Conservation (phyloP, 2,797 vertebrate genomes). For the Enteromius thamalakanensis region DNA sequence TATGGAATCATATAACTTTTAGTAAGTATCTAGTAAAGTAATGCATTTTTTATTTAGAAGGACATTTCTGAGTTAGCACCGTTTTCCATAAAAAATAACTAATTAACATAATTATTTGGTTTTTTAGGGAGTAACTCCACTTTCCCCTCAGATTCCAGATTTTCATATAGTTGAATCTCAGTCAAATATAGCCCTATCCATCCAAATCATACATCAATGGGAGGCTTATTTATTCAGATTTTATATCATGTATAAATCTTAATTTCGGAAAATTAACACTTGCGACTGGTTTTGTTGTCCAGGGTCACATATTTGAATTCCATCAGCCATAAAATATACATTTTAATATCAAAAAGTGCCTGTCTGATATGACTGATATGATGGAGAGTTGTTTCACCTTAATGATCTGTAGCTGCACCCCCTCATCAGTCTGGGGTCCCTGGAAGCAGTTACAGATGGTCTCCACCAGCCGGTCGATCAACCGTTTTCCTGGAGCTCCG, state of each 20-base stretch:
- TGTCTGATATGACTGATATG: not conserved
- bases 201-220: no score
- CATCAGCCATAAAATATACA: not conserved
- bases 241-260: no score
- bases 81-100: no score
- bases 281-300: no score
- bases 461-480: constrained; percentile 95
- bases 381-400: constrained; percentile 80
- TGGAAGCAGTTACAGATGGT: constrained; percentile 97
- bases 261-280: no score
- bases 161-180: no score
- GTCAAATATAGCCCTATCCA: no score
- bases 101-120: no score
- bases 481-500: constrained; percentile 86
- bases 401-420: constrained; percentile 97
- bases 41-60: no score
- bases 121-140: no score
- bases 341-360: constrained; percentile 4
- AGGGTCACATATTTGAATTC: not conserved
- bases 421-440: constrained; percentile 95
- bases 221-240: no score
- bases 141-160: no score
- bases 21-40: not conserved
- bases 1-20: not conserved
- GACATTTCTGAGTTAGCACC: not conserved